Conservation (phyloP, 2,797 vertebrate species). For the Cryptoblepharus egeriae region DNA sequence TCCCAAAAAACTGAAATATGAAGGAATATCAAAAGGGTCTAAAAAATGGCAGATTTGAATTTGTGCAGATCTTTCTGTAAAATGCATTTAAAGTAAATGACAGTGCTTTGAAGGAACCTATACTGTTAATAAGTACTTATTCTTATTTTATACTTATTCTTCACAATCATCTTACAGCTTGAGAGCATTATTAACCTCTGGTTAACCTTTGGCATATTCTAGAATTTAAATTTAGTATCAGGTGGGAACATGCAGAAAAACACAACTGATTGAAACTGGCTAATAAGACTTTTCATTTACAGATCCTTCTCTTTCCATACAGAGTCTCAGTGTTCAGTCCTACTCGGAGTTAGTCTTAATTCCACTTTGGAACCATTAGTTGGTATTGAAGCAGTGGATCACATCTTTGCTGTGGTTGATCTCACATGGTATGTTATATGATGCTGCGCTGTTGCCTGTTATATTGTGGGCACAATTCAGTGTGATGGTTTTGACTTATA, state of each 20-base stretch:
- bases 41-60: background rate
- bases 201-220: background rate
- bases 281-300: background rate
- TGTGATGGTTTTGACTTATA: background rate
- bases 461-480: background rate
- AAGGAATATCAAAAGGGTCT: background rate
- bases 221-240: too few relatives aligned
- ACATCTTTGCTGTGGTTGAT: background rate
- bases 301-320: background rate
- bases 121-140: background rate
- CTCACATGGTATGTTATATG: background rate
- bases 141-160: background rate
- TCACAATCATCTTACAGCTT: background rate
- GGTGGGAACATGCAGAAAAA: background rate
- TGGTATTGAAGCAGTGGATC: background rate
- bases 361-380: background rate
- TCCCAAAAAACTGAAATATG: background rate
- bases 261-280: background rate
- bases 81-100: background rate
- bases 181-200: background rate
- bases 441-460: background rate
- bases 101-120: background rate
- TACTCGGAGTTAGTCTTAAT: background rate
- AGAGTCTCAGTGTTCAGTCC: too few relatives aligned
- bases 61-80: conserved; percentile 2